A percentile compares a stretch with the other conserved stretches of the same genome.
Evolutionary conservation across 2,797 vertebrate genomes (phyloP).

Genomic region (Sarcophilus harrisii): DNA sequence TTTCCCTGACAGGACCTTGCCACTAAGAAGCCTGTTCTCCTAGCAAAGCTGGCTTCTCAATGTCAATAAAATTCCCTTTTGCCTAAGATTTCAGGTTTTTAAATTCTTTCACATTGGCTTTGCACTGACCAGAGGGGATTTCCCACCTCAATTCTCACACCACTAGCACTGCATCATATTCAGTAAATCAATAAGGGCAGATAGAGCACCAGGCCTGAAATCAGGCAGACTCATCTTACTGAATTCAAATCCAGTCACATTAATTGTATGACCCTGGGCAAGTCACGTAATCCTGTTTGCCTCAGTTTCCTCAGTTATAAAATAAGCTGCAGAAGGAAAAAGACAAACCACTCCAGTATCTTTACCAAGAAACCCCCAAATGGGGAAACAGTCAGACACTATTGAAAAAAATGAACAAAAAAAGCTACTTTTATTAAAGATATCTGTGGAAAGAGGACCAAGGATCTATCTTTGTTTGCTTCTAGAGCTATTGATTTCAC

Average conservation of each 20-base stretch:
- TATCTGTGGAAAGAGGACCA: not conserved
- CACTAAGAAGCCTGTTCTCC: no score
- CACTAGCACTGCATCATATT: no score
- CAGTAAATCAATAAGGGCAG: no score
- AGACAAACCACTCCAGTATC: not conserved
- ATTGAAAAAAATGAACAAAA: not conserved
- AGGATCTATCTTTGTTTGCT: not conserved
- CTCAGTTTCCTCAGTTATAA: constrained; percentile 25
- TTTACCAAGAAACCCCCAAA: not conserved
- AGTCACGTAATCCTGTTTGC: constrained; percentile 26
- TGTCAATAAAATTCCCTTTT: no score
- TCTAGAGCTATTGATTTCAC: not conserved
- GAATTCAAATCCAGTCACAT: constrained; percentile 5
- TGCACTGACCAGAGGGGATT: no score
- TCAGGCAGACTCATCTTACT: not conserved
- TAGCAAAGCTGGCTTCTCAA: no score
- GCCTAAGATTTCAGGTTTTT: no score
- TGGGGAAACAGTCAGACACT: not conserved
- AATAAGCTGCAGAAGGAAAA: not conserved
- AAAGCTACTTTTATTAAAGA: not conserved
- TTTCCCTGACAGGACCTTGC: no score
- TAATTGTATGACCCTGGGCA: constrained; percentile 1
- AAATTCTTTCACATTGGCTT: no score
- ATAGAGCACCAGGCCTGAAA: not conserved
- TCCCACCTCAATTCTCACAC: no score